phyloP scores from a whole-genome alignment of 2,113 vertebrate species.

The Onychostoma macrolepis region DNA sequence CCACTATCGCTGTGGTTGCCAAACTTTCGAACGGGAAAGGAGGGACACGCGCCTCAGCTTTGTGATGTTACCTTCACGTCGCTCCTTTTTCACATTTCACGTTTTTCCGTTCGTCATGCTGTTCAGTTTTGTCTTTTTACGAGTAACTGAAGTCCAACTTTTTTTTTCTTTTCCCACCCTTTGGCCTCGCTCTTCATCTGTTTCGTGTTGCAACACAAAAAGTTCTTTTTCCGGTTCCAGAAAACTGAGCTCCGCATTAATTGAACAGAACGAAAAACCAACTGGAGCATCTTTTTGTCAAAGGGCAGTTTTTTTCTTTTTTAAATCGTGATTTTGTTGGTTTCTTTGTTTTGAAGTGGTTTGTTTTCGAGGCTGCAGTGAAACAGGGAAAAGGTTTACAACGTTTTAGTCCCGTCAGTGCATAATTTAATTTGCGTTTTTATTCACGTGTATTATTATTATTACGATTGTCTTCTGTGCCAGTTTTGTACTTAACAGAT shows the following conservation, averaged over 20 bases:
- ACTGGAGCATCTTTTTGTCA: constrained; percentile 80
- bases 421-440: constrained; percentile 99
- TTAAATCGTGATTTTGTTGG: constrained; percentile 81
- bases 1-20: constrained; percentile 90
- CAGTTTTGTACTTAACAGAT: constrained; percentile 98
- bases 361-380: constrained; percentile 93
- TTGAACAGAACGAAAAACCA: constrained; percentile 66
- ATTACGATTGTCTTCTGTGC: constrained; percentile 98
- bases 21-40: constrained; percentile 83
- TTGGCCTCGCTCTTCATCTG: constrained; percentile 45
- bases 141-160: constrained; percentile 67
- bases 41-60: constrained; percentile 87
- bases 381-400: constrained; percentile 88
- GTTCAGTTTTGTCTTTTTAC: constrained; percentile 40
- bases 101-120: background rate
- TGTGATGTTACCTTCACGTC: constrained; percentile 90
- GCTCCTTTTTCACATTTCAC: constrained; percentile 70
- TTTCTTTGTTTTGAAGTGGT: constrained; percentile 88
- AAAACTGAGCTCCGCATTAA: constrained; percentile 56
- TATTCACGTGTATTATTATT: constrained; percentile 77
- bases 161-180: constrained; percentile 62
- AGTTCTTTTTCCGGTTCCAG: background rate
- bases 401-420: constrained; percentile 78
- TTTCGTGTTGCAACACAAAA: background rate
- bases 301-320: constrained; percentile 82